Evolutionary conservation across 2,797 vertebrate genomes (phyloP), one percentile per base, ranked within the genome.

Genomic region (Crenuchus spilurus): DNA sequence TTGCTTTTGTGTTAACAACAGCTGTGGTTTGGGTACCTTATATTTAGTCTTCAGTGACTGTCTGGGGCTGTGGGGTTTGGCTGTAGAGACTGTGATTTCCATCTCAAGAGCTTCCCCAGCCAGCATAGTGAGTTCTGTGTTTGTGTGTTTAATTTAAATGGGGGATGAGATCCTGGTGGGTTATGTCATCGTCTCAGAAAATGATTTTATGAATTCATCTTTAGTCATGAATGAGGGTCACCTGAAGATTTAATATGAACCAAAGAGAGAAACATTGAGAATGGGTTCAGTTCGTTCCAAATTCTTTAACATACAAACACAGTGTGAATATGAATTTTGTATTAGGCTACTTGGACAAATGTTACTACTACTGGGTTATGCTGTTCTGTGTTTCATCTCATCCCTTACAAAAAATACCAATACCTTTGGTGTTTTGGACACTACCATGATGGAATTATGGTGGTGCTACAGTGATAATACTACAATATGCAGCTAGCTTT

Each of bases 11-110:
- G 71, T 65, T 41, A 48, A 54, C 35, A 68, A 30, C 31, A 20
- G 54, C 61, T 28, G 71, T 70, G 48, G 51, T 58, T 66, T 65
- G 48, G 69, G 66, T 73, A 64, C 64, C 65, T 75, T 72, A 24
- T 79, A 60, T 83, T 79, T 77, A 77, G 72, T 81, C 82, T 74
- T 74, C 30, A 4, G 60, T 65, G 58, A 39, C 62, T 69, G 82
- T 69, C 74, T 81, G 77, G 51, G 70, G 79, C 57, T 70, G 60
- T 30, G 55, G 72, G 48, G 61, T 70, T 79, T 74, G 62, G 76
- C 70, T 49, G 20, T 20, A 64, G 58, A 24, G 78, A 63, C 84
- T 63, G 72, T 77, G 80, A 87, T 88, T 86, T 84, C 48, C 70
- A 75, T 80, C 57, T 54, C 68, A 28, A 75, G 68, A 61, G 46